Evolutionary conservation across 2,113 vertebrate genomes (phyloP).

Genomic region (Tretioscincus oriximinensis): DNA sequence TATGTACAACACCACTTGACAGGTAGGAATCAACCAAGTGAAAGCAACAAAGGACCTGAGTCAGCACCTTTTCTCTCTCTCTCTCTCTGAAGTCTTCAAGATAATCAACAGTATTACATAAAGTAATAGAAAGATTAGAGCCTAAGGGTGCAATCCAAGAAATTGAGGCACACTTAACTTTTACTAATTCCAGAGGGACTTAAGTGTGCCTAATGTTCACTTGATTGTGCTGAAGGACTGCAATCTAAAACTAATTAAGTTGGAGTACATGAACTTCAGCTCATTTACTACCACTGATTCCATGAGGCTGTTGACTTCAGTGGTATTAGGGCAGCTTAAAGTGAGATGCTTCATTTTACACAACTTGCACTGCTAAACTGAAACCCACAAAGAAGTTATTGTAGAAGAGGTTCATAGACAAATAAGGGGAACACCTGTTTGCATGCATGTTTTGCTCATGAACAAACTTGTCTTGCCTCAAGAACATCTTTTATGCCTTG

Average conservation of each 20-base stretch:
- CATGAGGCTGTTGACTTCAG: conserved; percentile 1
- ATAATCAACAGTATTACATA: not conserved
- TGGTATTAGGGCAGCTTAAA: conserved; percentile 11
- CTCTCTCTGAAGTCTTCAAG: not conserved
- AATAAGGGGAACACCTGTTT: not conserved
- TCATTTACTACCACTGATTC: conserved; percentile 19
- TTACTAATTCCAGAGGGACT: conserved; percentile 9
- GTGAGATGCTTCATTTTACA: not conserved
- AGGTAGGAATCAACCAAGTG: not conserved
- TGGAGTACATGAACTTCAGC: conserved; percentile 11
- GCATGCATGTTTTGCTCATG: too few relatives aligned
- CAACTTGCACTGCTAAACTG: not conserved
- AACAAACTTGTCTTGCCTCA: too few relatives aligned
- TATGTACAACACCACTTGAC: not conserved
- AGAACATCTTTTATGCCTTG: too few relatives aligned
- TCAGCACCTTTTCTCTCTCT: not conserved
- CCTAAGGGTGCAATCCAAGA: conserved; percentile 2
- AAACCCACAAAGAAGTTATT: not conserved
- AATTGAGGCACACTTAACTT: not conserved
- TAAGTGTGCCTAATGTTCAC: conserved; percentile 17
- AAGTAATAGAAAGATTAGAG: conserved; percentile 10
- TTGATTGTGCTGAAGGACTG: conserved; percentile 17
- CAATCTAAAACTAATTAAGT: conserved; percentile 30
- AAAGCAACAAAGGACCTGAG: not conserved
- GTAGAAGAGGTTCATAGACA: not conserved